These are phyloP conservation scores for Pandemis cinnamomeana DNA, from an alignment of 2,888 invertebrate species.

Conservation along the genomic window DNA sequence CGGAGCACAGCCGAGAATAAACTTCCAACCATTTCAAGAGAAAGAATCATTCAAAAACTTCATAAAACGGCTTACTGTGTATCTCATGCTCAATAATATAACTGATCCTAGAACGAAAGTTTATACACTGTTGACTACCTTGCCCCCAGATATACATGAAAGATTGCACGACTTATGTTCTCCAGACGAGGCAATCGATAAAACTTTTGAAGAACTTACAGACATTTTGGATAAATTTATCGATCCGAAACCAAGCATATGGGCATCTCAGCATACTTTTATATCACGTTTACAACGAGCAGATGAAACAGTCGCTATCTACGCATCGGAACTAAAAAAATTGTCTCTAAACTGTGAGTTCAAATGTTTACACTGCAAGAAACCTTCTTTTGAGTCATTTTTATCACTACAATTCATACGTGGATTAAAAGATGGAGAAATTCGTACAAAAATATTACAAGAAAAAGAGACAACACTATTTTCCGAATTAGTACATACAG, in stretches of 20 bases:
- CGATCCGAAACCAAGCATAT: conserved; percentile 20
- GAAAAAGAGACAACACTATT: background rate
- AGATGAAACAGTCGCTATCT: background rate
- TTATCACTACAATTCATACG: conserved; percentile 16
- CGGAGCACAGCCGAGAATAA: no score
- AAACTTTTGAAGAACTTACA: background rate
- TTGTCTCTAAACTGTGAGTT: conserved; percentile 10
- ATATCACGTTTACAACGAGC: background rate
- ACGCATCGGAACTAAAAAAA: conserved; percentile 14
- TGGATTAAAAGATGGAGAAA: conserved; percentile 8
- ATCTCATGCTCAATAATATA: no score
- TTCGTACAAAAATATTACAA: conserved; percentile 12
- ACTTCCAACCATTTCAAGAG: no score
- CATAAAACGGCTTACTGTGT: no score
- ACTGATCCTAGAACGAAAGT: no score
- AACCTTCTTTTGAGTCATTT: conserved; percentile 2
- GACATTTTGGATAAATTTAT: background rate
- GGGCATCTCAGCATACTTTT: conserved; percentile 5
- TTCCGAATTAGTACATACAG: conserved; percentile 3
- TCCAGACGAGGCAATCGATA: background rate
- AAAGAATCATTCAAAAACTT: no score
- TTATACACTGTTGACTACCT: background rate
- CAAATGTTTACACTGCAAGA: conserved; percentile 6
- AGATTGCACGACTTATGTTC: background rate
- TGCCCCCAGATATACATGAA: background rate